These are phyloP conservation scores for Diacarnus erythraeanus DNA, from an alignment of 37 sponge, comb jelly and placozoan genomes.

Conservation along the genomic window DNA sequence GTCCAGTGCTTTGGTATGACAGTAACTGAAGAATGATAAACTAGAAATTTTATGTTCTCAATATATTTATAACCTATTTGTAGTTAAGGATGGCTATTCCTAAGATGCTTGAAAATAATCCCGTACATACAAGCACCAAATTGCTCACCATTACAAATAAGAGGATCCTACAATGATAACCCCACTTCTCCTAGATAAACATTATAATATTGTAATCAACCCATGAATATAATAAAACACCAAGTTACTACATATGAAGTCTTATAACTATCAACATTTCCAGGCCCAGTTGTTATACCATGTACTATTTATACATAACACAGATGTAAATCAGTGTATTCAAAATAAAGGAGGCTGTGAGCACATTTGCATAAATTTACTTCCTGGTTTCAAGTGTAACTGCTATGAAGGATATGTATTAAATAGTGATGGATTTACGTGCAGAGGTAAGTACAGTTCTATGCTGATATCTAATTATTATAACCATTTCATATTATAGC, in stretches of 20 bases:
- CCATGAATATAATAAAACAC: too few relatives aligned
- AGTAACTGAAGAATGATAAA: neutral
- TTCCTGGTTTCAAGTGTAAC: conserved; percentile 27
- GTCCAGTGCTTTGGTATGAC: conserved; percentile 24
- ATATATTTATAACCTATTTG: too few relatives aligned
- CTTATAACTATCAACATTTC: too few relatives aligned
- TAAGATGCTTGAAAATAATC: too few relatives aligned
- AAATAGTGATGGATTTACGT: conserved; percentile 5
- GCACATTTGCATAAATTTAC: conserved; percentile 24
- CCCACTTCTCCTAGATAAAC: neutral
- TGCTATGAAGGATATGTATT: conserved; percentile 26
- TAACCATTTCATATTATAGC: neutral
- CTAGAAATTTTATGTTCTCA: too few relatives aligned
- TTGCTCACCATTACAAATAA: too few relatives aligned
- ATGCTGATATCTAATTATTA: neutral
- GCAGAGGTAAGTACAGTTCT: conserved; percentile 6
- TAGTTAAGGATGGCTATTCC: neutral
- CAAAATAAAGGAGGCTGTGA: conserved; percentile 37
- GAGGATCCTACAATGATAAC: too few relatives aligned
- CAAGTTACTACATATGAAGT: too few relatives aligned
- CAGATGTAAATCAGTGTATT: conserved; percentile 51
- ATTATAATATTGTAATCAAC: neutral
- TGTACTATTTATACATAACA: too few relatives aligned
- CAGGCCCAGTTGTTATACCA: too few relatives aligned
- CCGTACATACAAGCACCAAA: too few relatives aligned